phyloP scores from a whole-genome alignment of 2,113 vertebrate genomes.

The Semnopithecus entellus region DNA sequence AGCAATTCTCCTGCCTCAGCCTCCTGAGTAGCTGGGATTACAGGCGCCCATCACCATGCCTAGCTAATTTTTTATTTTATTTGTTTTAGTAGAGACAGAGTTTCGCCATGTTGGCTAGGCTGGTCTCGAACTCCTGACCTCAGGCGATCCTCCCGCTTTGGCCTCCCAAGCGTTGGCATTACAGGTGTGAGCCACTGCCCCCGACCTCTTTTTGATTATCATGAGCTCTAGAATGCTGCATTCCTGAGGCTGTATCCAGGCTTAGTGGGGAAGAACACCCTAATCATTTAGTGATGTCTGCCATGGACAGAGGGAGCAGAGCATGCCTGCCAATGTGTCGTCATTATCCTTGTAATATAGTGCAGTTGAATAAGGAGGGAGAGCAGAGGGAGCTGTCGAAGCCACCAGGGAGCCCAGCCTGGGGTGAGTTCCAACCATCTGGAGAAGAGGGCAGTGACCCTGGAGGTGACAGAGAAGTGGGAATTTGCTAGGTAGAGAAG shows the following conservation, averaged over 20 bases:
- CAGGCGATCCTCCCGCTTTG: too few relatives aligned
- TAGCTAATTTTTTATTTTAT: too few relatives aligned
- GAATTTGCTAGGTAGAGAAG: neutral
- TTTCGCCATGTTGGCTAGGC: too few relatives aligned
- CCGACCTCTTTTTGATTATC: neutral
- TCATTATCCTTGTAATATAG: neutral
- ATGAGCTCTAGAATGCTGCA: neutral
- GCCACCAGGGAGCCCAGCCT: neutral
- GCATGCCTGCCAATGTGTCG: too few relatives aligned
- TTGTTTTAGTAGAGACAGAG: too few relatives aligned
- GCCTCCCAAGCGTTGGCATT: too few relatives aligned
- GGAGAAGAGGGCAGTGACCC: neutral
- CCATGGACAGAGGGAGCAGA: neutral
- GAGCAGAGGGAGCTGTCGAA: neutral
- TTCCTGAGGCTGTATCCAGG: neutral
- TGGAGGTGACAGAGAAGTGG: neutral
- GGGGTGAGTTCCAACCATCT: neutral
- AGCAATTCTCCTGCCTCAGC: too few relatives aligned
- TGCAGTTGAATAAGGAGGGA: too few relatives aligned
- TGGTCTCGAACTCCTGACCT: too few relatives aligned
- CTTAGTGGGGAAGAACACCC: accelerated
- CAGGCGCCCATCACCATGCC: too few relatives aligned
- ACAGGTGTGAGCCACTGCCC: too few relatives aligned
- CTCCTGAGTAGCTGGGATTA: too few relatives aligned
- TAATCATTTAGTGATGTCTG: neutral